A percentile compares a stretch with the other conserved stretches of the same genome.
Conservation (phyloP, 2,113 vertebrate genomes). For the Oryzias melastigma region DNA sequence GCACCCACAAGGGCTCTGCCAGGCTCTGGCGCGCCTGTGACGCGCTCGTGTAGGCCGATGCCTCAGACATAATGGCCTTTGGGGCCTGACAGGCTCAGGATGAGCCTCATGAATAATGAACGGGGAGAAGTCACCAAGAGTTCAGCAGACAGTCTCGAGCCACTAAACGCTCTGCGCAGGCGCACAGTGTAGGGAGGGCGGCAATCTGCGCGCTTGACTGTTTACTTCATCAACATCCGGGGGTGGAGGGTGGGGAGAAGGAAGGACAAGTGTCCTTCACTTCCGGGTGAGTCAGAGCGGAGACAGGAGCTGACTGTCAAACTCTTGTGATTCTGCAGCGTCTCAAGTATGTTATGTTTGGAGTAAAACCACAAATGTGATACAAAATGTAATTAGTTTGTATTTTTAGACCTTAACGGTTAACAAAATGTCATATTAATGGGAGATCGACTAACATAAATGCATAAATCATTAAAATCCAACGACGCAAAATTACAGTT, state of each 20-base stretch:
- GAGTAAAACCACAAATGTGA: too few species aligned
- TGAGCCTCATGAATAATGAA: conserved; percentile 92
- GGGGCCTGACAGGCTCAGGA: conserved; percentile 89
- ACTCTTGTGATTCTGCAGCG: too few species aligned
- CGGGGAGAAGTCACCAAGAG: conserved; percentile 88
- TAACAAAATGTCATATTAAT: too few species aligned
- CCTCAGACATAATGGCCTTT: conserved; percentile 78
- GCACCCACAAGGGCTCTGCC: too few species aligned
- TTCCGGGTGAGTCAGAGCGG: conserved; percentile 42
- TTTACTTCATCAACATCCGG: conserved; percentile 35
- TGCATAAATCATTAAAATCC: too few species aligned
- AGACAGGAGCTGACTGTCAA: conserved; percentile 13
- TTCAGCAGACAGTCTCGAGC: conserved; percentile 88
- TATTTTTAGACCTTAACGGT: too few species aligned
- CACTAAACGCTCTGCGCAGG: conserved; percentile 24
- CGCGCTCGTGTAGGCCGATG: not conserved
- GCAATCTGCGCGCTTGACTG: not conserved
- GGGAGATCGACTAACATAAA: too few species aligned
- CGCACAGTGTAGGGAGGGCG: not conserved
- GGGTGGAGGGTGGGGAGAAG: conserved; percentile 31
- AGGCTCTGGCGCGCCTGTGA: not conserved
- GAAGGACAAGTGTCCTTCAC: conserved; percentile 40
- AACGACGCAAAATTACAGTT: too few species aligned
- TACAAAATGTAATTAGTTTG: too few species aligned
- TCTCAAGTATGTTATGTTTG: too few species aligned